Base-by-base conservation (phyloP, 2,888 invertebrate species). In the Nomada fucata region DNA sequence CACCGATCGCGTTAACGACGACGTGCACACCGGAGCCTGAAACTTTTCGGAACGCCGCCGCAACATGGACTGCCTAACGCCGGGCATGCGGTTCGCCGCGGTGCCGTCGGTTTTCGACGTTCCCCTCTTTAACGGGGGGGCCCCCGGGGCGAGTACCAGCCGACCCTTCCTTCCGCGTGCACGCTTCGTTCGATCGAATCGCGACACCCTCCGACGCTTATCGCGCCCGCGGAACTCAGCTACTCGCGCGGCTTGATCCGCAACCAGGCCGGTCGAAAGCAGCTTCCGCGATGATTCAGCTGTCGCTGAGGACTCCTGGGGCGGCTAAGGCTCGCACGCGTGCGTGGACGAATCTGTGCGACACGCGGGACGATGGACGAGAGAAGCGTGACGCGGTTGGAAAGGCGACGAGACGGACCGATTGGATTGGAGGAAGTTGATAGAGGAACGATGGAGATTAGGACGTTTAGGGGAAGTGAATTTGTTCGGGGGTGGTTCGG, bases 41-140 rank as follows among this genome's bases (percentile, higher is more conserved):
- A 86, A 85, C 87, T 89, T 88, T 88, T 86, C 88, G 83, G 84
- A 73, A 76, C 77, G 65, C 42, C 69, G 84, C 86, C 85, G 86
- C 90, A 89, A 88, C 86, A 89, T 75, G 86, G 79, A 84, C 86
- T 74, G 81, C 84, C 84, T 84, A 84, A 86, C 86, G 77, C 76
- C 65, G 68, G 81, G 75, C 52, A 70, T 88, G 90, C 70, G 91
- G 91, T 82, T n/a, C 63, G 76, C 91, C 91, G 55, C 90, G 89
- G 55, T 65, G 67, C 70, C 85, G 55, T 76, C 44, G 76, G 63
- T 80, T 71, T 7, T 74, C 76, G 52, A 71, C 57, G 78, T 36
- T 73, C 72, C 76, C 74, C 80, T 59, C 71, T 79, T 65, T 42
- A 57, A 60, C 67, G 15, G 76, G 15, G 76, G 53, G 26, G 57